Conservation (phyloP, 1,140 invertebrate genomes). For the Ganaspis sp. region DNA sequence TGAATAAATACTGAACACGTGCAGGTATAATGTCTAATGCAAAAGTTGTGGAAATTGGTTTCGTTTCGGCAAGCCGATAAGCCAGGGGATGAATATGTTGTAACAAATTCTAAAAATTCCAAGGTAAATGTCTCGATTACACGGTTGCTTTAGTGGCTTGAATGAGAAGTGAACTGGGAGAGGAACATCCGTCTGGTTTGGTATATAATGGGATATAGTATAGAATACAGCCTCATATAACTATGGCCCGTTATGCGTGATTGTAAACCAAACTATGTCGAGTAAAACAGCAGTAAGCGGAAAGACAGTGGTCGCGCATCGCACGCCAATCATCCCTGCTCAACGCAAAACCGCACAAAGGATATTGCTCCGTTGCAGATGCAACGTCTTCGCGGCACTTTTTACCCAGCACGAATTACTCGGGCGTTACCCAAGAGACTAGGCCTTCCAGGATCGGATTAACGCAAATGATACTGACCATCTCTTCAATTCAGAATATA, state of each 20-base stretch:
- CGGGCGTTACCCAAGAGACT: constrained; percentile 47
- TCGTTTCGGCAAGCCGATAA: constrained; percentile 15
- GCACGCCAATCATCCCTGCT: constrained; percentile 56
- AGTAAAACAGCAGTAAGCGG: constrained; percentile 51
- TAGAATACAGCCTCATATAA: constrained; percentile 2
- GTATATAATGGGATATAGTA: constrained; percentile 32
- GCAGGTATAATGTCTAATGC: constrained; percentile 24
- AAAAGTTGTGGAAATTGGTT: constrained; percentile 4
- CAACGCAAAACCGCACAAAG: constrained; percentile 64
- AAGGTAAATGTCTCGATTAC: constrained; percentile 61
- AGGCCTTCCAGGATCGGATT: constrained; percentile 23
- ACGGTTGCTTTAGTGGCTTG: constrained; percentile 69
- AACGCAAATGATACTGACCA: not conserved
- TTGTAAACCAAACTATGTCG: constrained; percentile 44
- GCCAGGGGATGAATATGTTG: not conserved
- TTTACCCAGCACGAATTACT: constrained; percentile 56
- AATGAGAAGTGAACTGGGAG: constrained; percentile 52
- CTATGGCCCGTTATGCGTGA: constrained; percentile 38
- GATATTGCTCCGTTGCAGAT: constrained; percentile 55
- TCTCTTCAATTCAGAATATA: not conserved
- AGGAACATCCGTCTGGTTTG: constrained; percentile 21
- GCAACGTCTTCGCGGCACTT: constrained; percentile 47
- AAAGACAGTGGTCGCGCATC: constrained; percentile 58
- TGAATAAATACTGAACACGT: constrained; percentile 1
- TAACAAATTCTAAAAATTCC: not conserved